A percentile compares a stretch with the other conserved stretches of the same genome.
These are phyloP conservation scores for Drosophila carrolli DNA, from an alignment of 1,140 invertebrate species.

Conservation along the genomic window DNA sequence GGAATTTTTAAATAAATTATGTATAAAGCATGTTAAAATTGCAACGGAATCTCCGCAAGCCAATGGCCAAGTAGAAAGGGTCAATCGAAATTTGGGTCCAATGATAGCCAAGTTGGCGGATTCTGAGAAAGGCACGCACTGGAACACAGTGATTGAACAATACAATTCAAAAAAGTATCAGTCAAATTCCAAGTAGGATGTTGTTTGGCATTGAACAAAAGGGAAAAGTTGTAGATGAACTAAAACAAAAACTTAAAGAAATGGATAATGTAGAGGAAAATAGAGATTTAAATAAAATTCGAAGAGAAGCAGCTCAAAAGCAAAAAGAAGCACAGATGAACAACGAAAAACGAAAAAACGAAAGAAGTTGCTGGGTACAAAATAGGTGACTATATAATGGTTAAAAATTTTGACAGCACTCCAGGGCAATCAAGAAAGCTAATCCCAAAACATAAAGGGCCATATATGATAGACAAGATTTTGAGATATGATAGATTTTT, in stretches of 20 bases:
- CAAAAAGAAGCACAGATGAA: background rate
- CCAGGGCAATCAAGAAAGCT: background rate
- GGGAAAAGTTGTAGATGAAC: conserved; percentile 12
- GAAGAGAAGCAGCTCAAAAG: background rate
- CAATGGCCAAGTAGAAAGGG: conserved; percentile 71
- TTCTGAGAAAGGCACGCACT: background rate
- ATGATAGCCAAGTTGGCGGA: background rate
- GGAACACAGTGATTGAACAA: background rate
- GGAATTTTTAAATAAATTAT: too few relatives aligned
- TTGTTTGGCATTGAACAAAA: background rate
- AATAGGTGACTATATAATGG: conserved; percentile 52
- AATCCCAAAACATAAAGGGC: conserved; percentile 48
- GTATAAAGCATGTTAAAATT: too few relatives aligned
- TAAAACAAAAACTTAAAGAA: conserved; percentile 13
- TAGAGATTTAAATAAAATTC: background rate
- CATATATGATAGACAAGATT: conserved; percentile 49
- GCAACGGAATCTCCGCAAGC: conserved; percentile 46
- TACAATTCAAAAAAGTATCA: background rate
- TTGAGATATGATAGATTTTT: conserved; percentile 57
- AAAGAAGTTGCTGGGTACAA: conserved; percentile 24
- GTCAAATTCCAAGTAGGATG: background rate
- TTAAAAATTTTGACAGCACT: background rate
- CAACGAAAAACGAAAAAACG: conserved; percentile 14
- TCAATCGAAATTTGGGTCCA: conserved; percentile 49
- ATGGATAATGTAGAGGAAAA: background rate